Conservation (phyloP, 1,140 invertebrate species). For the Drosophila funebris region DNA sequence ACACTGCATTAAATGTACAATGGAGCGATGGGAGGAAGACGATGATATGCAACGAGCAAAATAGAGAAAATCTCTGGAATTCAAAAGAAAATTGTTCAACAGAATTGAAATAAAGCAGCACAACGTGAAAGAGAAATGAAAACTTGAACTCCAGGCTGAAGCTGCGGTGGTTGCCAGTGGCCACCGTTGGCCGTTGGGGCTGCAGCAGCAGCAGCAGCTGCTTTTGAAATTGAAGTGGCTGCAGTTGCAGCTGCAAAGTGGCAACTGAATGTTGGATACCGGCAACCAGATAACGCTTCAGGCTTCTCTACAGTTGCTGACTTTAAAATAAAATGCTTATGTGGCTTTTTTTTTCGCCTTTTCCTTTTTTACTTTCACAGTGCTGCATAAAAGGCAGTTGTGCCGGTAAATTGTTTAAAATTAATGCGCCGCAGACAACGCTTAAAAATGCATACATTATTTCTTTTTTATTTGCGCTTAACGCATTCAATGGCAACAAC, state of each 20-base stretch:
- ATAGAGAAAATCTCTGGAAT: slow-evolving; percentile 36
- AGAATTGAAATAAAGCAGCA: slow-evolving; percentile 54
- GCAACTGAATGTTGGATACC: slow-evolving; percentile 1
- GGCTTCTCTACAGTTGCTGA: slow-evolving; percentile 19
- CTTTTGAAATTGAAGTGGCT: slow-evolving; percentile 77
- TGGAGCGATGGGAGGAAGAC: slow-evolving; percentile 19
- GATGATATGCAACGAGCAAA: not conserved
- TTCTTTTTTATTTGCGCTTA: slow-evolving; percentile 41
- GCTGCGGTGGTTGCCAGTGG: slow-evolving; percentile 17
- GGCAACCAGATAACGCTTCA: slow-evolving; percentile 3
- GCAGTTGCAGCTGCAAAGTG: slow-evolving; percentile 39
- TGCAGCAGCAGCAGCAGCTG: slow-evolving; percentile 43
- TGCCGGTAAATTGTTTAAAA: slow-evolving; percentile 73
- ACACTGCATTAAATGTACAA: slow-evolving; percentile 54
- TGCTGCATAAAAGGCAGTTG: slow-evolving; percentile 21
- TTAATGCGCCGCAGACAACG: slow-evolving; percentile 63
- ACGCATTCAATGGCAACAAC: slow-evolving; percentile 33
- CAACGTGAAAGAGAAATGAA: slow-evolving; percentile 29
- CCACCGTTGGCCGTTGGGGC: slow-evolving; percentile 43
- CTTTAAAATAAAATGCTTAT: slow-evolving; percentile 65
- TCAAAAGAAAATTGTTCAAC: slow-evolving; percentile 53
- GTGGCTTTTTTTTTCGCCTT: slow-evolving; percentile 3
- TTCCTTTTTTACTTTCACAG: not conserved
- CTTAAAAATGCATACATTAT: slow-evolving; percentile 74
- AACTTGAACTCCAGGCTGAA: slow-evolving; percentile 39